phyloP scores from a whole-genome alignment of 2,888 invertebrate species.

The Macrostomum cliftonense region DNA sequence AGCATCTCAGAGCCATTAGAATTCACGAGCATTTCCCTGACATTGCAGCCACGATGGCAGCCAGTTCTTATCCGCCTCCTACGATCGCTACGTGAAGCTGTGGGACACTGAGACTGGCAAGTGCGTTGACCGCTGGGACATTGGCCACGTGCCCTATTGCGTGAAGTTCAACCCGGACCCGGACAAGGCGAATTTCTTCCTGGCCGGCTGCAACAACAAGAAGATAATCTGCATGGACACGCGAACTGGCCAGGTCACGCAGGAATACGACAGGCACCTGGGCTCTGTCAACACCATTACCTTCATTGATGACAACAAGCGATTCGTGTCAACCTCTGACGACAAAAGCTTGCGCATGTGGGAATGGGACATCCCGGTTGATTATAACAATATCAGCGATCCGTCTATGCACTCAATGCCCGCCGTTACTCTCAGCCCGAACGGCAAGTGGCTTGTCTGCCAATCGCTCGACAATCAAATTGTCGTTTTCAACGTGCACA shows the following conservation, averaged over 20 bases:
- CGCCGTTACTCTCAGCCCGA: conserved; percentile 76
- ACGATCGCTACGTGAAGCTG: conserved; percentile 84
- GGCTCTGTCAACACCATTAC: conserved; percentile 97
- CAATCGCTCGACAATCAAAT: conserved; percentile 99
- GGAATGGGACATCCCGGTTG: conserved; percentile 80
- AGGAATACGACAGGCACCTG: conserved; percentile 92
- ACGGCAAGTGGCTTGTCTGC: conserved; percentile 95
- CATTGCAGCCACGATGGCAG: conserved; percentile 65
- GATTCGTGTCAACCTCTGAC: conserved; percentile 95
- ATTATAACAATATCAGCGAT: conserved; percentile 99
- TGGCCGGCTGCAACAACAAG: conserved; percentile 93
- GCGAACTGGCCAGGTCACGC: conserved; percentile 76
- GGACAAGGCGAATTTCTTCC: conserved; percentile 88
- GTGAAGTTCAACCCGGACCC: conserved; percentile 91
- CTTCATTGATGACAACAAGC: conserved; percentile 88
- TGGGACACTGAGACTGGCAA: conserved; percentile 95
- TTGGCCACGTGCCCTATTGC: conserved; percentile 89
- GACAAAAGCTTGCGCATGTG: conserved; percentile 95
- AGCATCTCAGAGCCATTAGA: too few species aligned
- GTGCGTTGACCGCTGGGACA: conserved; percentile 52
- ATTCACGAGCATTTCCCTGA: too few species aligned
- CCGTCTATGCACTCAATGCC: conserved; percentile 99
- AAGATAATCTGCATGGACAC: conserved; percentile 95
- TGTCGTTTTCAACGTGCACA: conserved; percentile 84
- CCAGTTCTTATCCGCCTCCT: conserved; percentile 77